phyloP scores from a whole-genome alignment of 1,140 invertebrate species.

The Drosophila rhopaloa region DNA sequence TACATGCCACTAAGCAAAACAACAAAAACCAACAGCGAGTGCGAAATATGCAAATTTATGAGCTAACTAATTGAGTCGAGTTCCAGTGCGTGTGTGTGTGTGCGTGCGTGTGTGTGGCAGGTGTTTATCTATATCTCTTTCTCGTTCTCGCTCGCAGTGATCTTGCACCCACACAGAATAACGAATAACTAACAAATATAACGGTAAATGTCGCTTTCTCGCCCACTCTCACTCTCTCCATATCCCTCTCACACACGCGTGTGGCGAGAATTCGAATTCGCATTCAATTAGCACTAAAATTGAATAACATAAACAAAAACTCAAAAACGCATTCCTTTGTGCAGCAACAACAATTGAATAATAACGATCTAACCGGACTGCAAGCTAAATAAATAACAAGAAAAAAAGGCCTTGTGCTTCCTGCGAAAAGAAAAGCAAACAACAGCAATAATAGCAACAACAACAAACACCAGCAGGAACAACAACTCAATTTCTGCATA shows the following conservation, averaged over 20 bases:
- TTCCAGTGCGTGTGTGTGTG: slow-evolving; percentile 20
- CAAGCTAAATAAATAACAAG: slow-evolving; percentile 57
- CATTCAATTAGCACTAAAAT: slow-evolving; percentile 66
- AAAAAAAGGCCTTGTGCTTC: slow-evolving; percentile 17
- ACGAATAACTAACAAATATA: slow-evolving; percentile 21
- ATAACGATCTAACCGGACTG: slow-evolving; percentile 29
- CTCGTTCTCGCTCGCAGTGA: slow-evolving; percentile 18
- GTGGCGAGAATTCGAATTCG: slow-evolving; percentile 60
- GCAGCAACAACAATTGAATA: slow-evolving; percentile 56
- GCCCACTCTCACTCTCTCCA: not conserved
- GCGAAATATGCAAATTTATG: slow-evolving; percentile 80
- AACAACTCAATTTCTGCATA: slow-evolving; percentile 75
- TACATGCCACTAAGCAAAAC: slow-evolving; percentile 49
- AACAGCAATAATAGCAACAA: slow-evolving; percentile 20
- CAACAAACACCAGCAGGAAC: slow-evolving; percentile 36
- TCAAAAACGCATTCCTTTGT: slow-evolving; percentile 39
- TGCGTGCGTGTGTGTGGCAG: slow-evolving; percentile 53
- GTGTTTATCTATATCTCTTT: slow-evolving; percentile 44
- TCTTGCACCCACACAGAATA: slow-evolving; percentile 28
- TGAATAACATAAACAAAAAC: slow-evolving; percentile 47
- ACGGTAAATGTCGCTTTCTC: slow-evolving; percentile 29
- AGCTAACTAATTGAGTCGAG: slow-evolving; percentile 80
- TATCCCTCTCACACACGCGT: slow-evolving; percentile 11
- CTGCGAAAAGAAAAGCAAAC: slow-evolving; percentile 27
- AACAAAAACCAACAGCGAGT: slow-evolving; percentile 25